phyloP scores from a whole-genome alignment of 2,113 vertebrate genomes.

The Poeciliopsis occidentalis region DNA sequence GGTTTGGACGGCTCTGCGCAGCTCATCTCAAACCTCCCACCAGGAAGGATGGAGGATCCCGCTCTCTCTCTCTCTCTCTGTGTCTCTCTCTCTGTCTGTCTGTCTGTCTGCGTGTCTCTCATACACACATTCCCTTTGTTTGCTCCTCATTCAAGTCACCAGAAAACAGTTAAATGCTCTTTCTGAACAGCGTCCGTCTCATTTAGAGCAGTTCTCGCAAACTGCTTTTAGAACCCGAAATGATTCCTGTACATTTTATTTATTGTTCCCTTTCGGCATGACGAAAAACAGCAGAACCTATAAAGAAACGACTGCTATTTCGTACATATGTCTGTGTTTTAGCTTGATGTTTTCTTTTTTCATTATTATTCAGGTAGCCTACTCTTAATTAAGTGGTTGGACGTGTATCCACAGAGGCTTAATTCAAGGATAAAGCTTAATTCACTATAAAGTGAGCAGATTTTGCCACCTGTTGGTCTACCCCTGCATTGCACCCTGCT shows the following conservation, averaged over 20 bases:
- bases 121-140: constrained; percentile 61
- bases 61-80: neutral
- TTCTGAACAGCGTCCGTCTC: constrained; percentile 20
- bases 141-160: constrained; percentile 61
- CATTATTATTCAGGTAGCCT: neutral
- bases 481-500: constrained; percentile 36
- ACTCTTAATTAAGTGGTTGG: neutral
- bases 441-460: constrained; percentile 32
- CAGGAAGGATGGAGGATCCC: constrained; percentile 69
- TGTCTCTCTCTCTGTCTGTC: neutral
- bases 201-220: constrained; percentile 10
- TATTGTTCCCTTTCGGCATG: neutral
- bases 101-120: constrained; percentile 2
- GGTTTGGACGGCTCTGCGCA: constrained; percentile 64
- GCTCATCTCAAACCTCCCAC: constrained; percentile 76
- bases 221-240: neutral
- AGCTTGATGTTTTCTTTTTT: neutral
- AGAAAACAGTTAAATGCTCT: constrained; percentile 56
- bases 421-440: constrained; percentile 44
- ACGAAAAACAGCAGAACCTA: neutral
- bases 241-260: neutral
- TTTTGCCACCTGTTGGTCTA: constrained; percentile 65
- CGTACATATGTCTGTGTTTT: neutral
- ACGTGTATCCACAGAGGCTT: constrained; percentile 41
- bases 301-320: neutral